These are phyloP conservation scores for Temnothorax nylanderi DNA, from an alignment of 1,140 invertebrate species.

Conservation along the genomic window DNA sequence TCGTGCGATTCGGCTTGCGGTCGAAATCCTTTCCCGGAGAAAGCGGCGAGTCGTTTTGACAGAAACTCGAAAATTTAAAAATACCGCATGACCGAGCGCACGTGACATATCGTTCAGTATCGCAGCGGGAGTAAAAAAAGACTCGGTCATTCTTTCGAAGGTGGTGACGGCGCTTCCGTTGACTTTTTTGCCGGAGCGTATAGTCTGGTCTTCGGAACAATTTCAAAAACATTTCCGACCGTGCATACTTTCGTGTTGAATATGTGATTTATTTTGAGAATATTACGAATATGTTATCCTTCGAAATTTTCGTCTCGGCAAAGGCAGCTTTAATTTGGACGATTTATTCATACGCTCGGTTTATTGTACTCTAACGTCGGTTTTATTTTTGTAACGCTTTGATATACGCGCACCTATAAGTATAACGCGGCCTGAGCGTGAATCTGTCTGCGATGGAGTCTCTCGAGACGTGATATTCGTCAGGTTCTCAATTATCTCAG, in stretches of 20 bases:
- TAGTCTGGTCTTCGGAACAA: too few species aligned
- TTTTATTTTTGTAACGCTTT: slow-evolving; percentile 21
- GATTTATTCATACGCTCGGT: background rate
- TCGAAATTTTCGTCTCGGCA: background rate
- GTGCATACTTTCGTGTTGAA: too few species aligned
- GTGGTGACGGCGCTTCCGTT: too few species aligned
- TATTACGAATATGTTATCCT: background rate
- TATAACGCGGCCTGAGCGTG: background rate
- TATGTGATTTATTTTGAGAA: background rate
- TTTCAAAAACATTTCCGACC: too few species aligned
- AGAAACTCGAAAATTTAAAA: background rate
- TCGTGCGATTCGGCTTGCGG: slow-evolving; percentile 25
- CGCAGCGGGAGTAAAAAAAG: background rate
- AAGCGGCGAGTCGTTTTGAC: slow-evolving; percentile 45
- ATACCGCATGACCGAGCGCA: background rate
- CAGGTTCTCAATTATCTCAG: slow-evolving; percentile 5
- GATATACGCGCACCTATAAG: background rate
- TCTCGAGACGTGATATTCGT: background rate
- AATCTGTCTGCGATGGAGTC: too few species aligned
- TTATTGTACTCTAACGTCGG: background rate
- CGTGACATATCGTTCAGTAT: background rate
- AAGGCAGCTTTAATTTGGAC: background rate
- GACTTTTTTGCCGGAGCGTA: too few species aligned
- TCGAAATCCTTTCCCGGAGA: slow-evolving; percentile 45
- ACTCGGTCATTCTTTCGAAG: background rate